These are phyloP conservation scores for Lomographa bimaculata DNA, from an alignment of 2,888 invertebrate genomes.

Conservation along the genomic window DNA sequence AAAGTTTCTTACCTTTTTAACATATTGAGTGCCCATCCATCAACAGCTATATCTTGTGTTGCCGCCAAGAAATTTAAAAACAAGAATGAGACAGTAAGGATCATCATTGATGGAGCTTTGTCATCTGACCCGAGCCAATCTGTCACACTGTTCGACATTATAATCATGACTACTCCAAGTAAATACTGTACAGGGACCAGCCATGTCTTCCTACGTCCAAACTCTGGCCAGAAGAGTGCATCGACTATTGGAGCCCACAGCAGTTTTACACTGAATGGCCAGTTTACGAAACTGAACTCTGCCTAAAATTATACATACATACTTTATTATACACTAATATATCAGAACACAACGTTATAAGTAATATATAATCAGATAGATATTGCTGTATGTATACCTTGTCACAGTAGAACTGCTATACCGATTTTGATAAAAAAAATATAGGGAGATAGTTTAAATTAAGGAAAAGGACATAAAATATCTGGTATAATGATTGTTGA, in stretches of 20 bases:
- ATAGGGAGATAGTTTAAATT: too few species aligned
- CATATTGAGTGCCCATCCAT: conserved; percentile 99
- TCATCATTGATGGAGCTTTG: conserved; percentile 86
- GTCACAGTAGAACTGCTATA: too few species aligned
- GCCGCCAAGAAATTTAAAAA: conserved; percentile 97
- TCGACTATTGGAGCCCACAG: conserved; percentile 99
- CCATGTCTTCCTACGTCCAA: conserved; percentile 98
- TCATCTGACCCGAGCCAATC: conserved; percentile 89
- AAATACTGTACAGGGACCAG: conserved; percentile 97
- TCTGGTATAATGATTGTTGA: too few species aligned
- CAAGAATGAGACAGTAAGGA: conserved; percentile 94
- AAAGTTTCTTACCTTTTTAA: conserved; percentile 97
- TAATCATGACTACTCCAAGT: conserved; percentile 94
- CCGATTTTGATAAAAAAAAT: too few species aligned
- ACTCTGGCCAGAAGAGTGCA: conserved; percentile 90
- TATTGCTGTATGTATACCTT: too few species aligned
- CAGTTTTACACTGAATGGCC: conserved; percentile 96
- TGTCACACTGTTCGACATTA: conserved; percentile 90
- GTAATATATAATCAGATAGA: too few species aligned
- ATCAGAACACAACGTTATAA: too few species aligned
- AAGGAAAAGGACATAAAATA: too few species aligned
- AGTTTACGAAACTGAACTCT: conserved; percentile 96
- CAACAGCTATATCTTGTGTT: conserved; percentile 99
- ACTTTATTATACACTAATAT: too few species aligned
- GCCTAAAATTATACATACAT: too few species aligned